Percentiles rank a stretch among this genome's conserved stretches.
Evolutionary conservation across 2,113 vertebrate genomes (phyloP).

Genomic region (Piprites chloris): DNA sequence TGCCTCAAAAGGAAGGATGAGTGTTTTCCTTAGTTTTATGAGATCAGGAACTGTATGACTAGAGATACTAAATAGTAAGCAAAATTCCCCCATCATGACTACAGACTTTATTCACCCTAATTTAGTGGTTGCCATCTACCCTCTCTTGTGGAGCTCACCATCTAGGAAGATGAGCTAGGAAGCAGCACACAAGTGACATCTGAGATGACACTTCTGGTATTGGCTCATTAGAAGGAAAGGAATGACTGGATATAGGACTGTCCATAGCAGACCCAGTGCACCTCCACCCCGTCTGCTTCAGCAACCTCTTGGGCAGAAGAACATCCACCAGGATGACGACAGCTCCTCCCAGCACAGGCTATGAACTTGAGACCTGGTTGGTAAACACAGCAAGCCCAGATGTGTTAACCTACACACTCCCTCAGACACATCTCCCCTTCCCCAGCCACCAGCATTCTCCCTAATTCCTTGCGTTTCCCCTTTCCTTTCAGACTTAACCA

Average conservation of each 20-base stretch:
- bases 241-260: not conserved
- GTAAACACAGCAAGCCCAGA: not conserved
- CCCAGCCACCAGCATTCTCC: not conserved
- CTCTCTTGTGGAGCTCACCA: not conserved
- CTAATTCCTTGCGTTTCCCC: not conserved
- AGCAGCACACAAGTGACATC: not conserved
- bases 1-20: not conserved
- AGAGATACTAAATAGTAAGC: not conserved
- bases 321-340: not conserved
- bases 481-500: not conserved
- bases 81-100: not conserved
- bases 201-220: not conserved
- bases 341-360: not conserved
- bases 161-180: not conserved
- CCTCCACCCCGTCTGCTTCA: not conserved
- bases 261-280: not conserved
- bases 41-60: not conserved
- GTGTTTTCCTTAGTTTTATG: not conserved
- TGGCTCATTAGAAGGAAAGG: not conserved
- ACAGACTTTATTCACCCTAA: not conserved
- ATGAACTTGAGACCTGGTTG: not conserved
- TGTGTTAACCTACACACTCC: accelerated
- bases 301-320: not conserved
- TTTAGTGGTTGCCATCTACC: not conserved
- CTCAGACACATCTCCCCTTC: not conserved